phyloP scores from a whole-genome alignment of 2,113 vertebrate species.

The Corythaixoides concolor region DNA sequence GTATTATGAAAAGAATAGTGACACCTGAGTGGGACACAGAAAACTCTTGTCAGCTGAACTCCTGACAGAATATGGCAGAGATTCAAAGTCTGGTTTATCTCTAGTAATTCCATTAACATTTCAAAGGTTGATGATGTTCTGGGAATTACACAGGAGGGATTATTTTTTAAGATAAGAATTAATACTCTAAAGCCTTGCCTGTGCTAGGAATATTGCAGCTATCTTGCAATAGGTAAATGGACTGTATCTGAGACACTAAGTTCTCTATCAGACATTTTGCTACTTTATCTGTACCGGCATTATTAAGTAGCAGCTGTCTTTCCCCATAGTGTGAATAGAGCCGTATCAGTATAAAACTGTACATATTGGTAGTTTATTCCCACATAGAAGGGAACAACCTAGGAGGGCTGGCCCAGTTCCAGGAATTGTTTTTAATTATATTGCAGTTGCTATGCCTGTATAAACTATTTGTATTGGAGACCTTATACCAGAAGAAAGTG shows the following conservation, averaged over 20 bases:
- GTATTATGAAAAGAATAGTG: background rate
- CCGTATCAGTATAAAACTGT: background rate
- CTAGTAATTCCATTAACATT: constrained; percentile 50
- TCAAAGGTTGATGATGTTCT: constrained; percentile 26
- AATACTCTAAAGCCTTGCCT: background rate
- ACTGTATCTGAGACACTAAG: background rate
- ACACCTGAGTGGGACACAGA: background rate
- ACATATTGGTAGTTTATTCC: background rate
- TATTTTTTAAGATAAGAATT: constrained; percentile 41
- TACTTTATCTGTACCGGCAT: background rate
- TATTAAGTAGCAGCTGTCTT: background rate
- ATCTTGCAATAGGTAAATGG: background rate
- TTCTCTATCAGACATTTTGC: background rate
- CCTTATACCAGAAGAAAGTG: background rate
- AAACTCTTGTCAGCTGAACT: constrained; percentile 22
- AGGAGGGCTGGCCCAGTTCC: background rate
- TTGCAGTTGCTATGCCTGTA: background rate
- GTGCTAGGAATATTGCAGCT: background rate
- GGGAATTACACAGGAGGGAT: constrained; percentile 13
- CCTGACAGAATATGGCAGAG: constrained; percentile 23
- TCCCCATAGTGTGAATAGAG: background rate
- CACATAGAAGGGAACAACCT: background rate
- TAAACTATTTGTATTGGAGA: background rate
- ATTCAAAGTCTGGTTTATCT: constrained; percentile 24
- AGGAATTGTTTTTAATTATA: constrained; percentile 16